Percentiles rank a stretch among this genome's conserved stretches.
phyloP scores from a whole-genome alignment of 2,113 vertebrate species.

The Sceloporus undulatus region DNA sequence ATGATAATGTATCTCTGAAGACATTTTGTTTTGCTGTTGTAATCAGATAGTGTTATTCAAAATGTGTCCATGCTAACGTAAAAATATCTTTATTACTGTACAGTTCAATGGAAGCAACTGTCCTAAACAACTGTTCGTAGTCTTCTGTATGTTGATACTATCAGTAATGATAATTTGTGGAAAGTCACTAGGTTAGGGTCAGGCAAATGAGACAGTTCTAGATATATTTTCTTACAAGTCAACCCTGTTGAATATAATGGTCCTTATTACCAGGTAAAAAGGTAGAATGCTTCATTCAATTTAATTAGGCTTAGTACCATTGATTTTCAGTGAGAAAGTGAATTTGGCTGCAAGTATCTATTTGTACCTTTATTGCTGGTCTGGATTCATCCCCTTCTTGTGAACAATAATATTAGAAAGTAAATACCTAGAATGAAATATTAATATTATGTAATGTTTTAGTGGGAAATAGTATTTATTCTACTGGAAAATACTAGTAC shows the following conservation, averaged over 20 bases:
- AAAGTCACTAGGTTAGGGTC: background rate
- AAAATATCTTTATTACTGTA: background rate
- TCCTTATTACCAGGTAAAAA: background rate
- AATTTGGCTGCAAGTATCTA: background rate
- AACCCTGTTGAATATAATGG: background rate
- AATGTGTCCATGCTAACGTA: background rate
- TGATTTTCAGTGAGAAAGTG: background rate
- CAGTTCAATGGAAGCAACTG: background rate
- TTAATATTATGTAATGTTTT: background rate
- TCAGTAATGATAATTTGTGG: background rate
- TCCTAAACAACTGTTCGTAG: background rate
- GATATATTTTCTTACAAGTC: background rate
- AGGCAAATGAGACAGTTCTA: background rate
- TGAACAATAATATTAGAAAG: background rate
- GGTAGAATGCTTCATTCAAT: background rate
- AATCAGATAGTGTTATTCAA: background rate
- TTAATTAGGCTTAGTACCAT: background rate
- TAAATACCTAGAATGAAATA: background rate
- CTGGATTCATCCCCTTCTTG: background rate
- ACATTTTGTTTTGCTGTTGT: background rate
- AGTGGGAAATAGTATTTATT: conserved; percentile 3
- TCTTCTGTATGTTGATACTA: background rate
- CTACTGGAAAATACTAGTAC: background rate
- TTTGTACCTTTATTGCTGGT: background rate
- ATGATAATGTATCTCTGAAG: background rate